phyloP scores from a whole-genome alignment of 2,113 vertebrate genomes.

The Raja brachyura region DNA sequence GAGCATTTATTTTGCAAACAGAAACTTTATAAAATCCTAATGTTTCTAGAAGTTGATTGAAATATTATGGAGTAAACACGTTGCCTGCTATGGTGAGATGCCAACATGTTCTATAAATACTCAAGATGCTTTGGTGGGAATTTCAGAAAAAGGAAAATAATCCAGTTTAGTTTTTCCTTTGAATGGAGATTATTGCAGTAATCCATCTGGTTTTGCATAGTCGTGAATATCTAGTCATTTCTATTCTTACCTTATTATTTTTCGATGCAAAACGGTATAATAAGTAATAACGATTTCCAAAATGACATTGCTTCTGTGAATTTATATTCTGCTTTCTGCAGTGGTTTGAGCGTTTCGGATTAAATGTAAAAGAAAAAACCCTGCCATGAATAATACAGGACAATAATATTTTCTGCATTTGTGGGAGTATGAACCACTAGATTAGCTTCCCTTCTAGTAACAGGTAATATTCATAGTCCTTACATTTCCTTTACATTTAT shows the following conservation, averaged over 20 bases:
- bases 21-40: slow-evolving; percentile 50
- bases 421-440: not conserved
- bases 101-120: not conserved
- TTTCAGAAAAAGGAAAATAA: not conserved
- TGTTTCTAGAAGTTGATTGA: not conserved
- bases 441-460: not conserved
- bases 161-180: slow-evolving; percentile 20
- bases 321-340: not conserved
- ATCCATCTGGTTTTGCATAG: not conserved
- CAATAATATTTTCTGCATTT: slow-evolving; percentile 1
- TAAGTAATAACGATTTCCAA: slow-evolving; percentile 32
- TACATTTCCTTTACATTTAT: slow-evolving; percentile 2
- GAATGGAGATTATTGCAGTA: not conserved
- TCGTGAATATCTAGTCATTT: not conserved
- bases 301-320: slow-evolving; percentile 10
- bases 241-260: not conserved
- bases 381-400: slow-evolving; percentile 20
- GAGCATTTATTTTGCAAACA: slow-evolving; percentile 62
- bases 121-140: not conserved
- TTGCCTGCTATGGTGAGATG: not conserved
- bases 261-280: not conserved
- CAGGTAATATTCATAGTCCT: slow-evolving; percentile 8
- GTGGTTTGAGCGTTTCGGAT: not conserved
- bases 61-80: not conserved
- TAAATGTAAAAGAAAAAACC: not conserved